Base-by-base conservation (phyloP, 2,113 vertebrate species). In the Trichomycterus rosablanca region DNA sequence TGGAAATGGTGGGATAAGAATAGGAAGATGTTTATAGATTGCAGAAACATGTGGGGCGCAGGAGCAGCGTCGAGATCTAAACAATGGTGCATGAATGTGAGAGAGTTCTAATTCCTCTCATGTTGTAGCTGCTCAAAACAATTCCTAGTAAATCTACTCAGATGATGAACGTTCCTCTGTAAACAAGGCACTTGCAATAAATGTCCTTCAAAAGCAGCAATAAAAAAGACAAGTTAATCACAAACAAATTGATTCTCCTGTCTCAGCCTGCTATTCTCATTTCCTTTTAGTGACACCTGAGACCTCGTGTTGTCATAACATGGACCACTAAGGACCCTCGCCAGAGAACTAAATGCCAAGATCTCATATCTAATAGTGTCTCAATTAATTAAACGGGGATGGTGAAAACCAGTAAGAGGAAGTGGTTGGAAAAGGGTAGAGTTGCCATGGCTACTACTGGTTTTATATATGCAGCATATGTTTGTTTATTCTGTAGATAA, bases 311-410 rank as follows among this genome's bases (percentile, higher is more conserved):
- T 73, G 54, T 54, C 34, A 50, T 46, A 60, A 62, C 52, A 45
- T 50, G 66, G 30, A 32, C 44, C 43, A 61, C 63, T 70, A 71
- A 53, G 54, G 43, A 52, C 48, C 66, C 66, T 66, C 39, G 45
- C 49, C 45, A 59, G 62, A 7, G 62, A 70, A 74, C 68, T 78
- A 83, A 80, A 82, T 77, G 76, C 69, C 74, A 76, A 42, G 52
- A 20, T 43, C 20, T 57, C 58, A 76, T 73, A 84, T 80, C 81
- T 80, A 82, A 80, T 69, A 66, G 44, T 45, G 54, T 64, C 51
- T 57, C 63, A 74, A 80, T 81, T 77, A 82, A 78, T 80, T 78
- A 80, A 59, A 74, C 39, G 61, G 54, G 64, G 59, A 72, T 70
- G 72, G 71, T 72, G 75, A 83, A 83, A 79, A 73, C 61, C 72